phyloP scores from a whole-genome alignment of 2,888 invertebrate species.

The Andrena bicolor region DNA sequence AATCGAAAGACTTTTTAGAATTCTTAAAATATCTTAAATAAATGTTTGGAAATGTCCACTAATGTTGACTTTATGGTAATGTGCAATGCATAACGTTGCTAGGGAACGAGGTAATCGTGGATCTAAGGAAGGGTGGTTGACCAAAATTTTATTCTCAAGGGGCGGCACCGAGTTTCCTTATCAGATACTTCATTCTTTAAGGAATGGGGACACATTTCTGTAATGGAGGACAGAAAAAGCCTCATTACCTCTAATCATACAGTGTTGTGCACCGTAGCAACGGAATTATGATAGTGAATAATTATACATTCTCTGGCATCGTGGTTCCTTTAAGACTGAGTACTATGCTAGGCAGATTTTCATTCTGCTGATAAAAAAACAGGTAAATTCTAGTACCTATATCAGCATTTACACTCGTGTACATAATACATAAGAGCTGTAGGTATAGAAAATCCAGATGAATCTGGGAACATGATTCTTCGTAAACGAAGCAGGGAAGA shows the following conservation, averaged over 20 bases:
- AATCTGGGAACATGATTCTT: too few species aligned
- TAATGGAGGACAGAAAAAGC: conserved; percentile 5
- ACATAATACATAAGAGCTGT: too few species aligned
- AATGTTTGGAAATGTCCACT: not conserved
- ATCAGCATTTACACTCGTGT: too few species aligned
- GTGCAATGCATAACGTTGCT: not conserved
- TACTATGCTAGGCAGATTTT: not conserved
- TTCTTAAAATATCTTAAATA: not conserved
- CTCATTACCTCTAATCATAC: not conserved
- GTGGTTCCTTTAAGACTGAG: not conserved
- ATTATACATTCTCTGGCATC: not conserved
- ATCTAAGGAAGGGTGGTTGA: not conserved
- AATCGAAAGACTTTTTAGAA: not conserved
- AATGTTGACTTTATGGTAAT: not conserved
- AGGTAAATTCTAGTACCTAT: too few species aligned
- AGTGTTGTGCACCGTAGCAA: not conserved
- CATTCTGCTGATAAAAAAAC: not conserved
- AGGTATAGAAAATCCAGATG: too few species aligned
- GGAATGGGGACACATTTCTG: conserved; percentile 8
- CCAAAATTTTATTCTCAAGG: conserved; percentile 10
- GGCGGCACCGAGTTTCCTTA: not conserved
- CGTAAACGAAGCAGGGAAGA: too few species aligned
- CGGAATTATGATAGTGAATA: not conserved
- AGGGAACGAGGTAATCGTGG: not conserved
- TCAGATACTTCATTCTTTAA: not conserved